Percentiles rank a stretch among this genome's conserved stretches.
These are phyloP conservation scores for Sweltsa coloradensis DNA, from an alignment of 1,140 invertebrate species.

Conservation along the genomic window DNA sequence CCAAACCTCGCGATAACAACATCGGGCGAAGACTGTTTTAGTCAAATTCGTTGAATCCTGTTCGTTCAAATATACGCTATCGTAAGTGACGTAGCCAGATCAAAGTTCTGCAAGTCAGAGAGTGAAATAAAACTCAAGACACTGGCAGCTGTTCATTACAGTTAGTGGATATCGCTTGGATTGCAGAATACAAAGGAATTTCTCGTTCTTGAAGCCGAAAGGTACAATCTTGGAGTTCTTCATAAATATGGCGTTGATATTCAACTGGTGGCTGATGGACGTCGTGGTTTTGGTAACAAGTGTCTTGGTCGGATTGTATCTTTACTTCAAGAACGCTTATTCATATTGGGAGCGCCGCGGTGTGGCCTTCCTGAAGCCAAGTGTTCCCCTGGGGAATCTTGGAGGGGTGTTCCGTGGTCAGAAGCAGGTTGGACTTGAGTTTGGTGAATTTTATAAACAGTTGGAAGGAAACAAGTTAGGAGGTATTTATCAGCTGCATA, in stretches of 20 bases:
- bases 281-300: background rate
- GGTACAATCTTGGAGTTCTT: no score
- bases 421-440: conserved; percentile 14
- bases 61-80: no score
- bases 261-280: background rate
- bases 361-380: conserved; percentile 18
- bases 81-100: no score
- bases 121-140: no score
- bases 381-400: conserved; percentile 17
- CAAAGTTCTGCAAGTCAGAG: no score
- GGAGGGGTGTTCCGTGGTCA: background rate
- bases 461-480: background rate
- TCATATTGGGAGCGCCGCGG: conserved; percentile 22
- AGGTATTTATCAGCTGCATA: background rate
- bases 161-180: no score
- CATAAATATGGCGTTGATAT: conserved; percentile 1
- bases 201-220: no score
- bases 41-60: no score
- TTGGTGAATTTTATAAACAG: background rate
- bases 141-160: no score
- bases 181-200: no score
- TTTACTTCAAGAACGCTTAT: conserved; percentile 21
- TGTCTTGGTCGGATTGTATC: background rate
- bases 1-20: no score
- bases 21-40: no score